Percentiles rank a stretch among this genome's conserved stretches.
These are phyloP conservation scores for Lineus longissimus DNA, from an alignment of 1,140 invertebrate genomes.

Conservation along the genomic window DNA sequence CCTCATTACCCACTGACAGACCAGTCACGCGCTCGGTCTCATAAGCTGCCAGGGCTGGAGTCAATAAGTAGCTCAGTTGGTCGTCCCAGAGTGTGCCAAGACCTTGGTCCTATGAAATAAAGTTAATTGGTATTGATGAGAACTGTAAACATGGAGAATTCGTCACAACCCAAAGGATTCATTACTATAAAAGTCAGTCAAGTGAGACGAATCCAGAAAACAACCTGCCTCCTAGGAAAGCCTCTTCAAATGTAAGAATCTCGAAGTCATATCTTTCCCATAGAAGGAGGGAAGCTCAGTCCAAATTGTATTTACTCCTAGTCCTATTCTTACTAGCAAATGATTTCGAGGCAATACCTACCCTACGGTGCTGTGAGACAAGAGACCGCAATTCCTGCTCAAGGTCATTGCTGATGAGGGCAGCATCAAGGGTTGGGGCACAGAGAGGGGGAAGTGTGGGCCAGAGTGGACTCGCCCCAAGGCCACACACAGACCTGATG, in stretches of 20 bases:
- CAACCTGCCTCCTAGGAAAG: too few relatives aligned
- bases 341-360: constrained; percentile 18
- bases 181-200: too few relatives aligned
- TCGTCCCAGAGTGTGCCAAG: constrained; percentile 53
- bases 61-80: constrained; percentile 49
- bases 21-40: constrained; percentile 51
- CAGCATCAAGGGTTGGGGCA: constrained; percentile 36
- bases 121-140: not conserved
- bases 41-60: constrained; percentile 52
- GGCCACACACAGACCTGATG: constrained; percentile 46
- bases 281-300: too few relatives aligned
- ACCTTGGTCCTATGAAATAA: constrained; percentile 41
- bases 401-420: constrained; percentile 45
- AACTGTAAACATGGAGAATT: not conserved
- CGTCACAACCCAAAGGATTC: not conserved
- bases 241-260: too few relatives aligned
- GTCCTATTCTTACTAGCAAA: too few relatives aligned
- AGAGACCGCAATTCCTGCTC: constrained; percentile 48
- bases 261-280: too few relatives aligned
- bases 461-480: constrained; percentile 31
- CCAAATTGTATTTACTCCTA: too few relatives aligned
- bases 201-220: too few relatives aligned
- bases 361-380: constrained; percentile 46
- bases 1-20: constrained; percentile 49
- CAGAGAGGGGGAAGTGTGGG: constrained; percentile 42